A percentile compares a stretch with the other conserved stretches of the same genome.
phyloP scores from a whole-genome alignment of 2,797 vertebrate genomes.

The Chromobotia macracanthus region DNA sequence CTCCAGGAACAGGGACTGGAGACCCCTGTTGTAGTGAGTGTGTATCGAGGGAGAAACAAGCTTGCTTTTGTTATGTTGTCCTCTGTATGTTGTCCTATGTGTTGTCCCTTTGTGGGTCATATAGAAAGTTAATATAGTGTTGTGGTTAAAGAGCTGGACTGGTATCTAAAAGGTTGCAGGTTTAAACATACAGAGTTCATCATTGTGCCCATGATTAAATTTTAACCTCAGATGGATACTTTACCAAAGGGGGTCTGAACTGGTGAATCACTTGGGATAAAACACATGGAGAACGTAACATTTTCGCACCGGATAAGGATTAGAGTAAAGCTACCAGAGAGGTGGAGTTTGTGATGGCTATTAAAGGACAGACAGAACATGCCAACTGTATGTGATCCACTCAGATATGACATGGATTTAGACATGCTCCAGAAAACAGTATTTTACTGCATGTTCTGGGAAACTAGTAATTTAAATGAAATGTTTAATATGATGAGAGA shows the following conservation, averaged over 20 bases:
- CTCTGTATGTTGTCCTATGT: too few species aligned
- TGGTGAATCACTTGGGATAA: conserved; percentile 1
- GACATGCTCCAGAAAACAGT: conserved; percentile 19
- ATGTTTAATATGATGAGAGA: neutral
- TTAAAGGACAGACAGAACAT: neutral
- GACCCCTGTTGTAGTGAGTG: too few species aligned
- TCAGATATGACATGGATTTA: conserved; percentile 6
- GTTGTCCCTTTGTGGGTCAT: too few species aligned
- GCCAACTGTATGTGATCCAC: neutral
- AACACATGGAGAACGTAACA: neutral
- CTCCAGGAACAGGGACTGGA: too few species aligned
- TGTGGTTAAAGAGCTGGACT: too few species aligned
- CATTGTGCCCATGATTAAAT: neutral
- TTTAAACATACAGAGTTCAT: too few species aligned
- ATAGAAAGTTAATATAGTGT: too few species aligned
- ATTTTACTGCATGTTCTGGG: neutral
- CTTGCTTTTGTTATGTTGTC: too few species aligned
- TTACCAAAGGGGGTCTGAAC: neutral
- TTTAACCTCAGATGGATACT: neutral
- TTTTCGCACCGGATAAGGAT: neutral
- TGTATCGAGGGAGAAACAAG: too few species aligned
- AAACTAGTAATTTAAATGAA: conserved; percentile 1
- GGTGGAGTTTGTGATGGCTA: neutral
- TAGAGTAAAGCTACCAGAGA: neutral
- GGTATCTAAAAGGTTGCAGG: too few species aligned